phyloP scores from a whole-genome alignment of 2,888 invertebrate species.

The Dynastes hyllus region DNA sequence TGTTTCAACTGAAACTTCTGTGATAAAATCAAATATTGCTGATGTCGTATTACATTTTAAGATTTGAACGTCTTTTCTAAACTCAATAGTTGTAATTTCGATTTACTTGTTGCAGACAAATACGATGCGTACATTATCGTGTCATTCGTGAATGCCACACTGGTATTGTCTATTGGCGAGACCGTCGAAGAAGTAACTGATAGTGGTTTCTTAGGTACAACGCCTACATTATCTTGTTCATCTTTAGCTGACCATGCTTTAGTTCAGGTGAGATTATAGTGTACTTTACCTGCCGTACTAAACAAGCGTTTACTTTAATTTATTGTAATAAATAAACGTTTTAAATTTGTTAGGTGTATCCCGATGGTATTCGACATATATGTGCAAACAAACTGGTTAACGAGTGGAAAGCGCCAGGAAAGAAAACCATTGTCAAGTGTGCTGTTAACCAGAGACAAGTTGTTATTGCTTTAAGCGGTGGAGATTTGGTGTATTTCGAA shows the following conservation, averaged over 20 bases:
- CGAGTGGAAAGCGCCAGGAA: conserved; percentile 99
- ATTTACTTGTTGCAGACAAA: conserved; percentile 89
- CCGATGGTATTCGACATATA: conserved; percentile 98
- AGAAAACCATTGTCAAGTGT: conserved; percentile 97
- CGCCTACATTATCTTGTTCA: conserved; percentile 98
- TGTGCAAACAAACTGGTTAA: conserved; percentile 98
- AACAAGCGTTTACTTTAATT: background rate
- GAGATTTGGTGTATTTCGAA: conserved; percentile 99
- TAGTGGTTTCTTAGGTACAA: conserved; percentile 98
- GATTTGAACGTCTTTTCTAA: background rate
- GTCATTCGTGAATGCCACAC: conserved; percentile 98
- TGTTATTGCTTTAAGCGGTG: conserved; percentile 97
- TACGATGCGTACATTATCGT: conserved; percentile 99
- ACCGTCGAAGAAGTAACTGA: conserved; percentile 99
- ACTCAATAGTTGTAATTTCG: conserved; percentile 41
- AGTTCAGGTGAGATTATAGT: conserved; percentile 82
- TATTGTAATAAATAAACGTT: background rate
- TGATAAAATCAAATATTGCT: conserved; percentile 65
- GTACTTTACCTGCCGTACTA: background rate
- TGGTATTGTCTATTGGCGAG: conserved; percentile 99
- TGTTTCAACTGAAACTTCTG: conserved; percentile 69
- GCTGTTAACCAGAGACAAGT: conserved; percentile 99
- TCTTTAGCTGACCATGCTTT: conserved; percentile 98
- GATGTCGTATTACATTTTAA: conserved; percentile 29
- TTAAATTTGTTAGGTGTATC: conserved; percentile 82